phyloP scores from a whole-genome alignment of 1,140 invertebrate genomes.

The Halictus rubicundus region DNA sequence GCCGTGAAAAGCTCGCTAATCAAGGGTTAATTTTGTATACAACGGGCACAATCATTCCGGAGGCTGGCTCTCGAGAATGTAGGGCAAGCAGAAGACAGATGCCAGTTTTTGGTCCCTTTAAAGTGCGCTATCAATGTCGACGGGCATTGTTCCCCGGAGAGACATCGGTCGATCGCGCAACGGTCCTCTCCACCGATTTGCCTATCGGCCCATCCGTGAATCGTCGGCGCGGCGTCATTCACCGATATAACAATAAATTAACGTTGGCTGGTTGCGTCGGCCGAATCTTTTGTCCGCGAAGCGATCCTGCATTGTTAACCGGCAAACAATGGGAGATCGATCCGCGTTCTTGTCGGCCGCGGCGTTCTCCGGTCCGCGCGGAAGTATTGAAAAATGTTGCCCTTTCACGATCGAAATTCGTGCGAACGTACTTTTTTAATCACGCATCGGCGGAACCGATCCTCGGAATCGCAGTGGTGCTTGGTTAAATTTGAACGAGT shows the following conservation, averaged over 20 bases:
- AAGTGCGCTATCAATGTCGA: constrained; percentile 20
- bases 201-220: constrained; percentile 26
- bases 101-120: background rate
- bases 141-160: constrained; percentile 7
- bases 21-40: too few species aligned
- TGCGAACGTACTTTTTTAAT: background rate
- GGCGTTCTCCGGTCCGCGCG: constrained; percentile 24
- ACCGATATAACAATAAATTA: constrained; percentile 63
- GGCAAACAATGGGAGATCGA: constrained; percentile 54
- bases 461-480: too few species aligned
- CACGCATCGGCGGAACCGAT: background rate
- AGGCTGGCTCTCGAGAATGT: background rate
- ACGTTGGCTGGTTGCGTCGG: constrained; percentile 45
- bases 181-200: constrained; percentile 29
- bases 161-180: constrained; percentile 19
- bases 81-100: background rate
- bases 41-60: too few species aligned
- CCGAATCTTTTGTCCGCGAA: constrained; percentile 60
- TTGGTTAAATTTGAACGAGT: too few species aligned
- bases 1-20: too few species aligned
- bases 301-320: constrained; percentile 63
- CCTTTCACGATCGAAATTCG: background rate
- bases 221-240: constrained; percentile 43
- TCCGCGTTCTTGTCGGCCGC: constrained; percentile 39
- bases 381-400: constrained; percentile 49